Conservation (phyloP, 1,140 invertebrate genomes). For the Odontomachus brunneus region DNA sequence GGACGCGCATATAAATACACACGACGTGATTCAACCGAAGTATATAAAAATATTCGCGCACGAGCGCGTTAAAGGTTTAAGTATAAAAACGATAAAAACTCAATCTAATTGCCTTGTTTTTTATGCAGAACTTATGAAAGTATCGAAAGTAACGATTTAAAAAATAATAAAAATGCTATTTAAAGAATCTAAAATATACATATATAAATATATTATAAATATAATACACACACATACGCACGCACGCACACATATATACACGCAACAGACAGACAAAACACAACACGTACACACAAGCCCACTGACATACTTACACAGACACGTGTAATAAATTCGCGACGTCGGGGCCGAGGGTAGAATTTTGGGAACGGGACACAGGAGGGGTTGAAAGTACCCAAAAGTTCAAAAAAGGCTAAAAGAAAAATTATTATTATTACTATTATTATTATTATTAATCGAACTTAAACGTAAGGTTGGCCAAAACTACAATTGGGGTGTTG, state of each 20-base stretch:
- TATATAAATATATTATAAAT: conserved; percentile 65
- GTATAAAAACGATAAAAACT: conserved; percentile 82
- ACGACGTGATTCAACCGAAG: conserved; percentile 65
- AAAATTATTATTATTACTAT: conserved; percentile 65
- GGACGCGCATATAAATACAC: conserved; percentile 45
- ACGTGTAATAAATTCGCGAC: conserved; percentile 68
- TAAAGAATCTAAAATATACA: conserved; percentile 70
- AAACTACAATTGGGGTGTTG: not conserved
- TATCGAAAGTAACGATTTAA: conserved; percentile 80
- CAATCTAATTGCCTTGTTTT: conserved; percentile 85
- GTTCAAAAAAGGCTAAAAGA: conserved; percentile 76
- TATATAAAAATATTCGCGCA: conserved; percentile 66
- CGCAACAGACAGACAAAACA: conserved; percentile 24
- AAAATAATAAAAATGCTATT: conserved; percentile 76
- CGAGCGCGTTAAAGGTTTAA: conserved; percentile 76
- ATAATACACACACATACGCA: conserved; percentile 57
- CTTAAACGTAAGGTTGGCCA: conserved; percentile 5
- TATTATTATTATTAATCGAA: conserved; percentile 41
- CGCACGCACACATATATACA: conserved; percentile 43
- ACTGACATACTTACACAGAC: conserved; percentile 69
- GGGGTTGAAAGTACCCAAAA: conserved; percentile 74
- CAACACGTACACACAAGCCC: conserved; percentile 40
- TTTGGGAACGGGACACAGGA: conserved; percentile 35
- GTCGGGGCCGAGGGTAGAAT: conserved; percentile 42
- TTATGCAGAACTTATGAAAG: conserved; percentile 84